These are phyloP conservation scores for Acromyrmex charruanus DNA, from an alignment of 1,140 invertebrate species.

Conservation along the genomic window DNA sequence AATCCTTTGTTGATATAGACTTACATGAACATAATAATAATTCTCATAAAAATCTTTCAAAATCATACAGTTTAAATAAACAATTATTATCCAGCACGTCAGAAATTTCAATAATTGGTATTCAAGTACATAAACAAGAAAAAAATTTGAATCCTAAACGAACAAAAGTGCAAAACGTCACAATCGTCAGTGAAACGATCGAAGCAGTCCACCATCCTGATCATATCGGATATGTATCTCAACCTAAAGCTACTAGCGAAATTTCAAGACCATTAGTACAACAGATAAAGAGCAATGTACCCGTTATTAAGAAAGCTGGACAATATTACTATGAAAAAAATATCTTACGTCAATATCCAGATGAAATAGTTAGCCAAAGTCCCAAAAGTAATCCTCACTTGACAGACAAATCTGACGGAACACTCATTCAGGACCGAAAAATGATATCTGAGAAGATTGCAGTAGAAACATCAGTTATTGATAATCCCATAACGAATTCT, in stretches of 20 bases:
- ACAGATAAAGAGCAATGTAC: neutral
- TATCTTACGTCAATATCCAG: constrained; percentile 86
- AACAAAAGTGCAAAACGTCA: constrained; percentile 66
- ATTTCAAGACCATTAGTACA: constrained; percentile 66
- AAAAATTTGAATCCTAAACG: constrained; percentile 34
- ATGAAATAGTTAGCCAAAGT: constrained; percentile 74
- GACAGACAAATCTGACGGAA: neutral
- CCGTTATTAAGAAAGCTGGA: constrained; percentile 56
- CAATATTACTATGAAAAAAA: constrained; percentile 88
- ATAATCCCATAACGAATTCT: neutral
- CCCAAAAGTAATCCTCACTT: constrained; percentile 21
- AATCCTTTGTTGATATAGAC: neutral
- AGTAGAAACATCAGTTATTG: neutral
- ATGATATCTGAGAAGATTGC: neutral
- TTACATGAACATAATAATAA: neutral
- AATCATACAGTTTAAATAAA: neutral
- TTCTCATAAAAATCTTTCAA: constrained; percentile 3
- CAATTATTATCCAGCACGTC: constrained; percentile 9
- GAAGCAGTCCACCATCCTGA: constrained; percentile 44
- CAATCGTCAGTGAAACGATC: constrained; percentile 55
- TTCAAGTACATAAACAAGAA: neutral
- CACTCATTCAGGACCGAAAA: neutral
- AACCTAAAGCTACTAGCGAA: constrained; percentile 49
- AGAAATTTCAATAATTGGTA: constrained; percentile 6
- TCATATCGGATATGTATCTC: constrained; percentile 13